Evolutionary conservation across 2,797 vertebrate genomes (phyloP).

Genomic region (Onychomys leucogaster): DNA sequence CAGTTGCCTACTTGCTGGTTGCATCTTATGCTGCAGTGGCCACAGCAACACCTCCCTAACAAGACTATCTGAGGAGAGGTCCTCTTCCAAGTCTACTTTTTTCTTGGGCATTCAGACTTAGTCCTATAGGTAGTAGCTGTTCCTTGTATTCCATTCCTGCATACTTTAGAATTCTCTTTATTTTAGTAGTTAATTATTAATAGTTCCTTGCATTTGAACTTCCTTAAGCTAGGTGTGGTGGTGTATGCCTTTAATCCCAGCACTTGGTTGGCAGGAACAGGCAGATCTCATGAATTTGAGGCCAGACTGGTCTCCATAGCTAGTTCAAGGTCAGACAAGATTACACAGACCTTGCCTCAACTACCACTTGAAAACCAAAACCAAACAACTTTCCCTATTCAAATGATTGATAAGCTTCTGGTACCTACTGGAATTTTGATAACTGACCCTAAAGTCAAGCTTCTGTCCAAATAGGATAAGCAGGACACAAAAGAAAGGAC

Average conservation of each 20-base stretch:
- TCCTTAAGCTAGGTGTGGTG: not conserved
- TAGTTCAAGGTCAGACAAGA: not conserved
- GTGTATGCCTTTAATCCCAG: not conserved
- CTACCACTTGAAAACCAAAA: not conserved
- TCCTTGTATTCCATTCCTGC: not conserved
- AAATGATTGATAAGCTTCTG: slow-evolving; percentile 7
- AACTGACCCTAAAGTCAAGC: not conserved
- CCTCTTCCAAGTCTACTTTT: slow-evolving; percentile 19
- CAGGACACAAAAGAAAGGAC: no score
- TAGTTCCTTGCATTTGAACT: slow-evolving; percentile 25
- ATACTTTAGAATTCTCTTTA: slow-evolving; percentile 18
- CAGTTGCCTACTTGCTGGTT: not conserved
- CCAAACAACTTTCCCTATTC: not conserved
- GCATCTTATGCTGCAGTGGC: not conserved
- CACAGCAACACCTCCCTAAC: not conserved
- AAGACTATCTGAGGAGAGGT: not conserved
- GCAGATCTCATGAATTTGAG: not conserved
- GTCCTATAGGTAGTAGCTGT: not conserved
- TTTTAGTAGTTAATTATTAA: slow-evolving; percentile 53
- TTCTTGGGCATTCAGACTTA: not conserved
- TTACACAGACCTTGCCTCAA: not conserved
- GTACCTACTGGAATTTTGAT: not conserved
- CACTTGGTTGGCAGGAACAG: not conserved
- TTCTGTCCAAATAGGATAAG: no score
- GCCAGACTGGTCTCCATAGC: not conserved